Base-by-base conservation (phyloP, 2,888 invertebrate genomes). In the Troides oblongomaculatus region DNA sequence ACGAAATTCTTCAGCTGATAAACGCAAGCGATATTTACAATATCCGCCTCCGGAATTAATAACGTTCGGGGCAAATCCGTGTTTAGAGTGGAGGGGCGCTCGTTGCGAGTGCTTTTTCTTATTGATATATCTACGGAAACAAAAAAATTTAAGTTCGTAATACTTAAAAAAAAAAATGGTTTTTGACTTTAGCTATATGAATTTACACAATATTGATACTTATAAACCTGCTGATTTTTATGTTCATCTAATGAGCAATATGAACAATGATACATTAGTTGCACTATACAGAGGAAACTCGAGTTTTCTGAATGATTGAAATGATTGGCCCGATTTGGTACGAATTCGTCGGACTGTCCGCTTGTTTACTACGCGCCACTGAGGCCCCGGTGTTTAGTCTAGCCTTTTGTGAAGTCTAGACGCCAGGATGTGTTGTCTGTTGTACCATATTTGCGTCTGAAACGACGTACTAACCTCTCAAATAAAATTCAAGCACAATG, bases 371-470 rank as follows among this genome's bases (percentile, higher is more conserved):
- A 79, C 77, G 73, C 72, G 64, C 64, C 72, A 65, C 65, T 59
- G 72, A 74, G 74, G 73, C 73, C 68, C 74, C 72, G 62, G 68
- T 83, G 83, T 84, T 84, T 84, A 84, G 84, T 84, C 84, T 84
- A 77, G 76, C 66, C 77, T 74, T 73, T 76, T 68, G 76, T 77
- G 72, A 72, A 77, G 79, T 79, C 79, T 82, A 79, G 77, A 81
- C 81, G 78, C 78, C 80, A 76, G 76, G 75, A 76, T 73, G 72
- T 69, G 65, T 67, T 53, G 46, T 46, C 65, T 69, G 62, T 39
- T 66, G 69, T 70, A 65, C 64, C 69, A 69, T 71, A 71, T 72
- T 64, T 62, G 63, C 70, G 71, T 72, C 66, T 71, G 66, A 64
- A 71, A 58, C 58, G 25, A 30, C 6, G 62, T 57, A 46, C 36